A percentile compares a stretch with the other conserved stretches of the same genome.
Conservation (phyloP, 2,797 vertebrate species). For the Poecile montanus region DNA sequence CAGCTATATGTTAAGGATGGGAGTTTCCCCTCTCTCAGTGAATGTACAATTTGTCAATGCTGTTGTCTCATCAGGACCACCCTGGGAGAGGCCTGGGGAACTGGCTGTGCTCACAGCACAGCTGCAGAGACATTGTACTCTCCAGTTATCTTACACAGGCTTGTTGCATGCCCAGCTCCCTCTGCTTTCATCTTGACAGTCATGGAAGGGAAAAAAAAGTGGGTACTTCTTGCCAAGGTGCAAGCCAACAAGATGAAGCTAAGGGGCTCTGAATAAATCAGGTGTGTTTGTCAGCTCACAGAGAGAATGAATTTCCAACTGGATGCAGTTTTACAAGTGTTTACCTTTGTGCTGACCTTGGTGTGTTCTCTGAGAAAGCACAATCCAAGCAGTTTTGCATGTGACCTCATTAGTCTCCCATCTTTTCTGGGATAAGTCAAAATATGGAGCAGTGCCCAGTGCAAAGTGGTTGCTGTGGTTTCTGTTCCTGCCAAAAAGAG, state of each 20-base stretch:
- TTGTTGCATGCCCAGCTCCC: background rate
- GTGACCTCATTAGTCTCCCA: background rate
- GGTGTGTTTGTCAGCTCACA: background rate
- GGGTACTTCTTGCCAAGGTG: background rate
- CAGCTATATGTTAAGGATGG: background rate
- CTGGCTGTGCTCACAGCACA: background rate
- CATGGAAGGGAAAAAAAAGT: background rate
- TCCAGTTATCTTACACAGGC: background rate
- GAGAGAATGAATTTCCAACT: background rate
- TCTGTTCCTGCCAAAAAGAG: conserved; percentile 15
- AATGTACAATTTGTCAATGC: background rate
- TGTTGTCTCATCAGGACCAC: background rate
- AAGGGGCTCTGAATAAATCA: background rate
- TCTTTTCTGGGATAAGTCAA: conserved; percentile 7
- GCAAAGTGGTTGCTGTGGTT: background rate
- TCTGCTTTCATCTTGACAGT: background rate
- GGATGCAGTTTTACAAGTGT: background rate
- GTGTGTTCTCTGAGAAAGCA: background rate
- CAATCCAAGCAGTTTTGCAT: background rate
- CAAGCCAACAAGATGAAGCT: background rate
- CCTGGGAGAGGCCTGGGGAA: background rate
- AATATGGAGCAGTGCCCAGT: conserved; percentile 39
- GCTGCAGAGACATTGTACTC: background rate
- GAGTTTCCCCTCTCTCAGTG: background rate
- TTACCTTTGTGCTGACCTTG: background rate